Conservation (phyloP, 2,797 vertebrate species). For the Melanotaenia maccullochi region DNA sequence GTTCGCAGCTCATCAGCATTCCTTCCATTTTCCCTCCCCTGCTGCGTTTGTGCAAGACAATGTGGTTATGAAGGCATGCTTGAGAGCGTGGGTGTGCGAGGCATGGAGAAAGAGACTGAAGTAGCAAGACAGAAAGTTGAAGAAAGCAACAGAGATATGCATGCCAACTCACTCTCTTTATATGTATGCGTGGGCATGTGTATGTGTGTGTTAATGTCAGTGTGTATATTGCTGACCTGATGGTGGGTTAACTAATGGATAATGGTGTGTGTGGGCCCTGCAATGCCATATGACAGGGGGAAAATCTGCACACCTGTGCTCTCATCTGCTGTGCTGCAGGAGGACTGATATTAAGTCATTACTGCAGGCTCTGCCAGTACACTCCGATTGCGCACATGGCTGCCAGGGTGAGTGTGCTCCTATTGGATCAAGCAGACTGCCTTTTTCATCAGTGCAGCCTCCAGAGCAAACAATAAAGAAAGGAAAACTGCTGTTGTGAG, state of each 20-base stretch:
- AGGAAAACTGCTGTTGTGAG: slow-evolving; percentile 52
- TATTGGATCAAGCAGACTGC: slow-evolving; percentile 48
- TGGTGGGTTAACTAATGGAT: slow-evolving; percentile 55
- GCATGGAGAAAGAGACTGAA: slow-evolving; percentile 17
- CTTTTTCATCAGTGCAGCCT: slow-evolving; percentile 50
- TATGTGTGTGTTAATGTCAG: slow-evolving; percentile 14
- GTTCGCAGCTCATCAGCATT: slow-evolving; percentile 40
- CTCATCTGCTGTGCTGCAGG: slow-evolving; percentile 74
- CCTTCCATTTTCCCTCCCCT: slow-evolving; percentile 13
- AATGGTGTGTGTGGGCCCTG: slow-evolving; percentile 57
- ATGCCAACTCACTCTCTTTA: neutral
- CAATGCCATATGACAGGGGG: slow-evolving; percentile 64
- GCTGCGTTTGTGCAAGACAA: slow-evolving; percentile 55
- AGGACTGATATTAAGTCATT: slow-evolving; percentile 79
- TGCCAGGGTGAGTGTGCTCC: slow-evolving; percentile 52
- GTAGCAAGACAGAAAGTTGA: slow-evolving; percentile 22
- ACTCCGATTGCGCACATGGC: slow-evolving; percentile 44
- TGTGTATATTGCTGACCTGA: slow-evolving; percentile 37
- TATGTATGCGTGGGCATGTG: neutral
- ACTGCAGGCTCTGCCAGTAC: slow-evolving; percentile 60
- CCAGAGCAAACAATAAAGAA: slow-evolving; percentile 52
- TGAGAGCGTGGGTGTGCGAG: slow-evolving; percentile 29
- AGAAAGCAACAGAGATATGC: slow-evolving; percentile 12
- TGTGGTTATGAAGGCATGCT: slow-evolving; percentile 50
- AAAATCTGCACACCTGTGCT: slow-evolving; percentile 76